Conservation (phyloP, 2,888 invertebrate species). For the Bellardia bayeri region DNA sequence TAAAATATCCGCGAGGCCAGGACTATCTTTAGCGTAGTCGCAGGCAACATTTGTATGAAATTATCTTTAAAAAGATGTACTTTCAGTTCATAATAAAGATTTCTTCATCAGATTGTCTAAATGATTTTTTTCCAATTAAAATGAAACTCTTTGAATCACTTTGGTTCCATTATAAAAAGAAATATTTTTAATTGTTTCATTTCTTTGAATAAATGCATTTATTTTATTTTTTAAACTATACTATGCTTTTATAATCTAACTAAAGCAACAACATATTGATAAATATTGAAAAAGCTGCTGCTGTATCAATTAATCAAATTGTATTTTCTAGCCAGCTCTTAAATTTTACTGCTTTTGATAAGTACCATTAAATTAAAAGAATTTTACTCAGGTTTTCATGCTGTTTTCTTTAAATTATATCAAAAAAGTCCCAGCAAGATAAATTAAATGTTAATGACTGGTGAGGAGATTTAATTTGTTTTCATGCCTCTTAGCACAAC, state of each 20-base stretch:
- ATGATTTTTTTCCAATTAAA: too few species aligned
- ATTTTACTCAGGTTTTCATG: not conserved
- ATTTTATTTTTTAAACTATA: too few species aligned
- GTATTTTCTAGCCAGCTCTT: not conserved
- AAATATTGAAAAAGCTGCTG: not conserved
- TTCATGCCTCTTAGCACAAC: not conserved
- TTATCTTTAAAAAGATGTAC: too few species aligned
- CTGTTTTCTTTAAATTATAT: not conserved
- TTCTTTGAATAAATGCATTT: too few species aligned
- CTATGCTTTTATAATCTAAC: not conserved
- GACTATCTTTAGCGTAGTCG: too few species aligned
- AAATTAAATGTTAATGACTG: constrained; percentile 22
- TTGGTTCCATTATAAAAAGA: too few species aligned
- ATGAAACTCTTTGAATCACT: too few species aligned
- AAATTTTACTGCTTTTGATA: not conserved
- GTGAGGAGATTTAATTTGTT: not conserved
- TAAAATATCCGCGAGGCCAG: too few species aligned
- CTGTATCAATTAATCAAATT: constrained; percentile 11
- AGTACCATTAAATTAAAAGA: not conserved
- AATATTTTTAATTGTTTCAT: too few species aligned
- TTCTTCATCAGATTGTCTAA: too few species aligned
- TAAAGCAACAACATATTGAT: not conserved
- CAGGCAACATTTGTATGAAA: too few species aligned
- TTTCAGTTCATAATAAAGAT: too few species aligned
- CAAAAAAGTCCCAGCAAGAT: not conserved